These are phyloP conservation scores for Xestia sexstrigata DNA, from an alignment of 2,888 invertebrate genomes.

Conservation along the genomic window DNA sequence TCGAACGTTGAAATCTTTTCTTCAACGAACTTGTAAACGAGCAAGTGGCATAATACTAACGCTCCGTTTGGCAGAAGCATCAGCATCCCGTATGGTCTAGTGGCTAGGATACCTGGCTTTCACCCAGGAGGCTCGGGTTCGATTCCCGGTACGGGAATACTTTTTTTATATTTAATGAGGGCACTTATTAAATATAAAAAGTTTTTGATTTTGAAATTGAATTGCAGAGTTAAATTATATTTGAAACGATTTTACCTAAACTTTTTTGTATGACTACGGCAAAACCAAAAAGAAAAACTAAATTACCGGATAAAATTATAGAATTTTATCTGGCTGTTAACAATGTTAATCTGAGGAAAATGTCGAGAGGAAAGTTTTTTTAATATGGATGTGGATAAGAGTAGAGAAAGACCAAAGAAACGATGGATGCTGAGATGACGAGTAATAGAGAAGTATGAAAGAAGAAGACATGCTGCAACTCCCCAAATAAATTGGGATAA, in stretches of 20 bases:
- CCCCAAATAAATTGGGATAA: too few relatives aligned
- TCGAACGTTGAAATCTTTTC: constrained; percentile 78
- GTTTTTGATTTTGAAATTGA: not conserved
- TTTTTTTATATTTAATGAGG: constrained; percentile 29
- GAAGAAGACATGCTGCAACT: not conserved
- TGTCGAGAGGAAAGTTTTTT: too few relatives aligned
- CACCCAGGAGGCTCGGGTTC: constrained; percentile 94
- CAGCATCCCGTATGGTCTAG: constrained; percentile 91
- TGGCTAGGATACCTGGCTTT: constrained; percentile 94
- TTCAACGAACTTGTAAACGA: constrained; percentile 28
- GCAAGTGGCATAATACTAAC: not conserved
- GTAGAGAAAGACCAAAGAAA: too few relatives aligned
- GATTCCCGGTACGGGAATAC: constrained; percentile 93
- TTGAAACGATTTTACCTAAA: not conserved
- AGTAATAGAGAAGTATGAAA: not conserved
- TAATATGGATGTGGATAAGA: too few relatives aligned
- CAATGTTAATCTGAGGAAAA: not conserved
- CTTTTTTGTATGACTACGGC: too few relatives aligned
- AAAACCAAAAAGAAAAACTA: too few relatives aligned
- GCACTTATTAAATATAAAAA: too few relatives aligned
- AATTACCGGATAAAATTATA: too few relatives aligned
- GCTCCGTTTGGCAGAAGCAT: rapidly evolving
- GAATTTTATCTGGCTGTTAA: not conserved
- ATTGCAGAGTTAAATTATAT: not conserved
- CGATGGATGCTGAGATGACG: not conserved